phyloP scores from a whole-genome alignment of 1,140 invertebrate species.

The Drosophila tani region DNA sequence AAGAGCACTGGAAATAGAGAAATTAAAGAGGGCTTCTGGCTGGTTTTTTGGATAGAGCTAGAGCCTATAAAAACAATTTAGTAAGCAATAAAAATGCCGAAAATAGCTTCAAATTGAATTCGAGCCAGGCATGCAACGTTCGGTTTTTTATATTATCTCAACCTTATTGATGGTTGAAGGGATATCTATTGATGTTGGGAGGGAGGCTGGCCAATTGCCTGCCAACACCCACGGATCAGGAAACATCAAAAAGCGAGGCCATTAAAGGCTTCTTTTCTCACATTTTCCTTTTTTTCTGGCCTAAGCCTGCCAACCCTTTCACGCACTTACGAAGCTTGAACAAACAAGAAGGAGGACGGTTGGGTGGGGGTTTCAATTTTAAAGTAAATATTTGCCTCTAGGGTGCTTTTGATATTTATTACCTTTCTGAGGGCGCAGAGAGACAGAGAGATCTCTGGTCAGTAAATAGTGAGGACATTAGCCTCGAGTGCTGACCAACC shows the following conservation, averaged over 20 bases:
- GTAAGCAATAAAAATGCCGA: slow-evolving; percentile 75
- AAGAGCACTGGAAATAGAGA: slow-evolving; percentile 63
- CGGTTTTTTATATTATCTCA: slow-evolving; percentile 9
- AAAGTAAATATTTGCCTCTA: slow-evolving; percentile 84
- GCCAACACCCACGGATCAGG: slow-evolving; percentile 61
- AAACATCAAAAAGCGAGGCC: slow-evolving; percentile 73
- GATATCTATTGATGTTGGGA: slow-evolving; percentile 32
- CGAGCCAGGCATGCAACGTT: slow-evolving; percentile 36
- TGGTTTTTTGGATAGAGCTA: slow-evolving; percentile 14
- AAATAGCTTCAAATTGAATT: slow-evolving; percentile 79
- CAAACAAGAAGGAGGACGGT: slow-evolving; percentile 46
- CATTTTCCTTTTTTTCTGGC: slow-evolving; percentile 26
- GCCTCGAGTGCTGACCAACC: slow-evolving; percentile 54
- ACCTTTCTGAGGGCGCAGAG: slow-evolving; percentile 28
- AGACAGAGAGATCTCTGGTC: slow-evolving; percentile 27
- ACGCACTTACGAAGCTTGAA: slow-evolving; percentile 74
- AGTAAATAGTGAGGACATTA: slow-evolving; percentile 72
- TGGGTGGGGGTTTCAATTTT: slow-evolving; percentile 68
- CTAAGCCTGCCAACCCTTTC: slow-evolving; percentile 64
- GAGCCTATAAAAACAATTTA: slow-evolving; percentile 83
- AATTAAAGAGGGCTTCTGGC: slow-evolving; percentile 65
- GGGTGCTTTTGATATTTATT: slow-evolving; percentile 84
- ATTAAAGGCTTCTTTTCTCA: slow-evolving; percentile 67
- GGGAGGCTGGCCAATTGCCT: slow-evolving; percentile 47
- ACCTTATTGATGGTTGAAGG: slow-evolving; percentile 48